Evolutionary conservation across 1,140 invertebrate species (phyloP), one percentile per base, ranked within the genome.

Genomic region (Heterodera schachtii): DNA sequence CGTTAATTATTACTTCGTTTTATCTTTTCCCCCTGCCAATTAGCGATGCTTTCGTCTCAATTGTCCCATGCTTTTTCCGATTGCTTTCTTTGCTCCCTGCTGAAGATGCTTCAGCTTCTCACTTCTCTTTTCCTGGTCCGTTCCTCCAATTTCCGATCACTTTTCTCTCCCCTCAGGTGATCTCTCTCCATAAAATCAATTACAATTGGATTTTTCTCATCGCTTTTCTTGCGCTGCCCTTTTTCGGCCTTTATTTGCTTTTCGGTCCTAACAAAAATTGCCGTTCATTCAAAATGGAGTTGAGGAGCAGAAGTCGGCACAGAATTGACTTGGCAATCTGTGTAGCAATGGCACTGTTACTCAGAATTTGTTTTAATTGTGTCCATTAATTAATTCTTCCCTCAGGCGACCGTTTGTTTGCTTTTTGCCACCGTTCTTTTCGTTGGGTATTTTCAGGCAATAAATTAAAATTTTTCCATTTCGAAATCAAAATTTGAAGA

Each of bases 151-250:
- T 46, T 64, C 3, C 16, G 60, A 44, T 64, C 3, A 75, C 31
- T 16, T n/a, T 41, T 8, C 60, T 16, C 49, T 43, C 41, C 31
- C 13, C 3, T 5, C 41, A 78, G 76, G 69, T 85, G 47, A 46
- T 80, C 46, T 44, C 76, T 6, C 52, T 84, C 13, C 84, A 80
- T 21, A 46, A 69, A 46, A 84, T 83, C 60, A 82, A 82, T 11
- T 82, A 75, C 49, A 57, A 84, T 82, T 83, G 81, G 81, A 75
- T 84, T 31, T 47, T 84, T n/a, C 11, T 84, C n/a, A 43, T 85
- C 9, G 75, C 83, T 0, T 80, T 64, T 47, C 80, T 84, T 66
- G 83, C 82, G 19, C 57, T 84, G 47, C 83, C 83, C 19, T 19
- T 84, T 31, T 84, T 83, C 73, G 83, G 83, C 16, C 47, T 57